Evolutionary conservation across 2,113 vertebrate species (phyloP), one percentile per base, ranked within the genome.

Genomic region (Lanius ludovicianus): DNA sequence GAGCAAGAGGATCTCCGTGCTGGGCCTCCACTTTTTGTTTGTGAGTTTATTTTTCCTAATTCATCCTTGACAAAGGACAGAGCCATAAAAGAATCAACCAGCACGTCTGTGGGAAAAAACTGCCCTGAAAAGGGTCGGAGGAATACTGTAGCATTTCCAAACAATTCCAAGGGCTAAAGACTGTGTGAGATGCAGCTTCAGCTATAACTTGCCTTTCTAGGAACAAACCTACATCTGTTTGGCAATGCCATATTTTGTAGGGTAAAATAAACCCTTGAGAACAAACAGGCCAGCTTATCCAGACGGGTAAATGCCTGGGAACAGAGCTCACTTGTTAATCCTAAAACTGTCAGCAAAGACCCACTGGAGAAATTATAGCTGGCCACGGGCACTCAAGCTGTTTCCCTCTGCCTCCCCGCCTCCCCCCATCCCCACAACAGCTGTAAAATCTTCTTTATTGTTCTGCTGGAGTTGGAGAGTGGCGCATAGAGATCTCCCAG

Each of bases 191-290:
- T 56, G 84, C 89, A 90, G 95, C 93, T 87, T 84, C 82, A 69
- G 42, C 87, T 50, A 53, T 88, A 95, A 93, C 92, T 97, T 93
- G 97, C 96, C 98, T 97, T 98, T 97, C 96, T 87, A 98, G 98
- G 96, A 98, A 98, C 98, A 98, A 98, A 91, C 93, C 94, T 96
- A 96, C 97, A 97, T 97, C 96, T 98, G 97, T 97, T 97, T 97
- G 95, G 96, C 60, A 95, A 97, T 97, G 96, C 93, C 96, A 97
- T 96, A 97, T 98, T 97, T 98, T 97, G 95, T 91, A 93, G 94
- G 75, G 65, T 97, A 97, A 97, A 98, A 95, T 96, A 97, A 98
- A 98, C 96, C 95, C 97, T 96, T 98, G 95, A 97, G 97, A 96
- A 94, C 95, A 97, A 97, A 96, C 81, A 95, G 89, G 82, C 91